These are phyloP conservation scores for Antheraea assamensis DNA, from an alignment of 2,888 invertebrate genomes.

Conservation along the genomic window DNA sequence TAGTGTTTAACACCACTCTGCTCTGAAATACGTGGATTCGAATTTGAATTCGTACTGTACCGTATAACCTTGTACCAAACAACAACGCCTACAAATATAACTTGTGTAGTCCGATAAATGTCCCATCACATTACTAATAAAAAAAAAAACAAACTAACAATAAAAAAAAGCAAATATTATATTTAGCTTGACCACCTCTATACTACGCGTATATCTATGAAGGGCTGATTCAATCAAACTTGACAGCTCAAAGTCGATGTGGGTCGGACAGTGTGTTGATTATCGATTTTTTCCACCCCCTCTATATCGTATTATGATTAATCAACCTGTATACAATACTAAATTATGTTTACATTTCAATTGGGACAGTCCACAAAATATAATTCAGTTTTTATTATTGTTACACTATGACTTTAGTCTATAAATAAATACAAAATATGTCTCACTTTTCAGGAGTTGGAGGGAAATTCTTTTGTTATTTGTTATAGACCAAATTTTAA, in stretches of 20 bases:
- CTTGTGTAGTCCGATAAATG: too few relatives aligned
- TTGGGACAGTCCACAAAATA: background rate
- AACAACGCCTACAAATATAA: background rate
- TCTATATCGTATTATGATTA: slow-evolving; percentile 32
- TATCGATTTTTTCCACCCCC: slow-evolving; percentile 69
- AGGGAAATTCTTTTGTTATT: too few relatives aligned
- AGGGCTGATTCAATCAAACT: slow-evolving; percentile 77
- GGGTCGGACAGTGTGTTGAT: slow-evolving; percentile 71
- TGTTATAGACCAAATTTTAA: too few relatives aligned
- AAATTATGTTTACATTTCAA: background rate
- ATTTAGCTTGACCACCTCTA: slow-evolving; percentile 14
- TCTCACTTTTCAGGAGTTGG: too few relatives aligned
- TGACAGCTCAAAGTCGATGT: slow-evolving; percentile 79
- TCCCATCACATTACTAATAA: background rate
- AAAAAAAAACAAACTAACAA: background rate
- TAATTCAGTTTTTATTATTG: background rate
- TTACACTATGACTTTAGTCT: background rate
- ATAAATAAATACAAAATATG: too few relatives aligned
- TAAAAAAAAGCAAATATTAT: background rate
- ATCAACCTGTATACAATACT: slow-evolving; percentile 13
- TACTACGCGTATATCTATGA: slow-evolving; percentile 3
- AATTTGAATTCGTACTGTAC: too few relatives aligned
- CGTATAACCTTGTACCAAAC: background rate
- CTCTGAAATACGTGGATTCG: too few relatives aligned
- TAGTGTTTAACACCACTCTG: background rate